These are phyloP conservation scores for Hydractinia echinata DNA, from an alignment of 30 jellyfish, hydroid and myxozoan genomes.

Conservation along the genomic window DNA sequence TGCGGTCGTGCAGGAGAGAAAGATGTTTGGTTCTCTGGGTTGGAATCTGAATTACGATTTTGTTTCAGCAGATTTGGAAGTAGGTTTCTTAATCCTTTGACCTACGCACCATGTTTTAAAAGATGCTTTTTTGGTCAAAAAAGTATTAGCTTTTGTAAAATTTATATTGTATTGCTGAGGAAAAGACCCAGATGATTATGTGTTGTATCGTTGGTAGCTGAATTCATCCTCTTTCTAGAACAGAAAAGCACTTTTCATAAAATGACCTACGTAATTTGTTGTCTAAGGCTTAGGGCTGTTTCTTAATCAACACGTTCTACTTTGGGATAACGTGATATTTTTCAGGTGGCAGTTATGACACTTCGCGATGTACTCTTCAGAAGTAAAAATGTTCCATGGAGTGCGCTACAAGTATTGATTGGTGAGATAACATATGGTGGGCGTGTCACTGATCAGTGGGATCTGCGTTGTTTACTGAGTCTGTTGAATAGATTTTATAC, in stretches of 20 bases:
- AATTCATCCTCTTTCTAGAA: too few species aligned
- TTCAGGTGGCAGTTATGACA: slow-evolving; percentile 58
- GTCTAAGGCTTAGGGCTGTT: too few species aligned
- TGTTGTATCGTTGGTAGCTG: too few species aligned
- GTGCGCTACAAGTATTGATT: slow-evolving; percentile 48
- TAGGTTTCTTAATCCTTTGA: not conserved
- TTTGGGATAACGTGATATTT: not conserved
- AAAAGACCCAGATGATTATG: too few species aligned
- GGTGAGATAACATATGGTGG: slow-evolving; percentile 79
- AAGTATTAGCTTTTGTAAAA: not conserved
- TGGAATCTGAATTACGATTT: slow-evolving; percentile 80
- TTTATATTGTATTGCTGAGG: too few species aligned
- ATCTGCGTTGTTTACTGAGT: slow-evolving; percentile 51
- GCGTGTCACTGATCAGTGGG: slow-evolving; percentile 76
- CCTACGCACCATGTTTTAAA: too few species aligned
- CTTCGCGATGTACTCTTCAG: slow-evolving; percentile 31
- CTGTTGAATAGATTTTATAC: slow-evolving; percentile 44
- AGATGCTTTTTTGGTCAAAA: not conserved
- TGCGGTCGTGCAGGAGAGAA: slow-evolving; percentile 78
- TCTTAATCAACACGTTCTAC: too few species aligned
- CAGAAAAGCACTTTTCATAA: too few species aligned
- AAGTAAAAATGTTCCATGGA: slow-evolving; percentile 43
- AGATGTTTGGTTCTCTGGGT: slow-evolving; percentile 72
- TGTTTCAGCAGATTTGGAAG: slow-evolving; percentile 76
- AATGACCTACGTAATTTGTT: too few species aligned